Evolutionary conservation across 2,888 invertebrate genomes (phyloP), one percentile per base, ranked within the genome.

Genomic region (Meghimatium bilineatum): DNA sequence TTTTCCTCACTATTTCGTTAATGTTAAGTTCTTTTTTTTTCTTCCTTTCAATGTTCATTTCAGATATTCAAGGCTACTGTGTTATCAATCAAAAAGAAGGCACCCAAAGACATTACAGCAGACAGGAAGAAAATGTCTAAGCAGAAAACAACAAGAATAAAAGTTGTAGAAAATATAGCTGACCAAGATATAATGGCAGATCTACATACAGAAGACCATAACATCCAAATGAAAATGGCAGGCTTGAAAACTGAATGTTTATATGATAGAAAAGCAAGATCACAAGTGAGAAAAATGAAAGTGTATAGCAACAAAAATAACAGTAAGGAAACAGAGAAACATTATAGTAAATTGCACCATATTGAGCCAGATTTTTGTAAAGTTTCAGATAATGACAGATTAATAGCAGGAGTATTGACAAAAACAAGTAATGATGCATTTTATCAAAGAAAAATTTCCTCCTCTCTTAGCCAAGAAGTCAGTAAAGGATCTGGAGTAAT

Each of bases 321-420:
- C 20, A 49, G 23, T 44, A 26, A 44, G 0, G 23, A 36, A 63
- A 77, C 1, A 79, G 44, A 79, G 8, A 8, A 49, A 29, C 44
- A 34, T 36, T 17, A 60, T 34, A 32, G 34, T 63, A 69, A 32
- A 72, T n/a, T 34, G 14, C 3, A 63, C n/a, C 1, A 77, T 36
- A 12, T n/a, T 20, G 26, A 38, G 36, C 29, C 63, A 77, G 38
- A 63, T 0, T 63, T 29, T 60, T 56, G 1, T 34, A 60, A 34
- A 56, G 12, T 32, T 49, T 34, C 36, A 63, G 38, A 38, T 20
- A 20, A 14, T 36, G 17, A 38, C 52, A 82, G 49, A 26, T 52
- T 82, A 78, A 82, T 82, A 66, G 81, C 44, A n/a, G 75, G 82
- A 75, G 83, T 76, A 26, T 26, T 82, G 63, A 66, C 72, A 26